A percentile compares a stretch with the other conserved stretches of the same genome.
These are phyloP conservation scores for Trichogramma pretiosum DNA, from an alignment of 1,140 invertebrate species.

Conservation along the genomic window DNA sequence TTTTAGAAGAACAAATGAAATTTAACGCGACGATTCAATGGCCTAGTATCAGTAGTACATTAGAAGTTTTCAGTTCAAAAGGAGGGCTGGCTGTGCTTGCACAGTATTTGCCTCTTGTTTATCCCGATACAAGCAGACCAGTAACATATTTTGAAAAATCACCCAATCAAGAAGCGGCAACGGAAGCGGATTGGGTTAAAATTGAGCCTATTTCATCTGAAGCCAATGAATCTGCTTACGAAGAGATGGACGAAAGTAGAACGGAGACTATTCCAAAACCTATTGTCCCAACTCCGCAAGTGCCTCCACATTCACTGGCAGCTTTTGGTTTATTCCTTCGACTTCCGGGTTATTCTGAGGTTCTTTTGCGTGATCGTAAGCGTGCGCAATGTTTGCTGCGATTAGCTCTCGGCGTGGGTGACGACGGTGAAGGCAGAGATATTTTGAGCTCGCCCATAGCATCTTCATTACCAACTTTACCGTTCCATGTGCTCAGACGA, in stretches of 20 bases:
- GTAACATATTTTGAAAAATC: slow-evolving; percentile 45
- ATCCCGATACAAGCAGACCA: slow-evolving; percentile 62
- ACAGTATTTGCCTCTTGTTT: slow-evolving; percentile 74
- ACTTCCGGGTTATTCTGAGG: slow-evolving; percentile 81
- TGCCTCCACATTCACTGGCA: slow-evolving; percentile 81
- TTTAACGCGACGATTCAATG: slow-evolving; percentile 29
- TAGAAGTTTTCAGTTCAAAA: slow-evolving; percentile 74
- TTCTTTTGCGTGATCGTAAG: slow-evolving; percentile 71
- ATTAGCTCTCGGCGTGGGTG: slow-evolving; percentile 78
- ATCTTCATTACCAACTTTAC: slow-evolving; percentile 69
- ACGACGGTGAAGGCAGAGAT: slow-evolving; percentile 82
- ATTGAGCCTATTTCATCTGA: too few relatives aligned
- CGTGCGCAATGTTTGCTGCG: slow-evolving; percentile 77
- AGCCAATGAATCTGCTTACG: slow-evolving; percentile 66
- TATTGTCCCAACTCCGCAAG: slow-evolving; percentile 35
- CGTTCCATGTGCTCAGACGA: slow-evolving; percentile 76
- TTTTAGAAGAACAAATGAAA: slow-evolving; percentile 27
- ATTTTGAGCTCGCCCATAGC: slow-evolving; percentile 69
- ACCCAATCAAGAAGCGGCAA: slow-evolving; percentile 42
- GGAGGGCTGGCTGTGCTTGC: slow-evolving; percentile 82
- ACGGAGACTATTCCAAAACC: slow-evolving; percentile 36
- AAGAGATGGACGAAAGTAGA: slow-evolving; percentile 51
- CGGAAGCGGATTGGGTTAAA: slow-evolving; percentile 71
- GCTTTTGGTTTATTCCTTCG: slow-evolving; percentile 81
- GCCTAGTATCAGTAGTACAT: slow-evolving; percentile 52